A percentile compares a stretch with the other conserved stretches of the same genome.
Conservation (phyloP, 2,888 invertebrate species). For the Embidobia sp. region DNA sequence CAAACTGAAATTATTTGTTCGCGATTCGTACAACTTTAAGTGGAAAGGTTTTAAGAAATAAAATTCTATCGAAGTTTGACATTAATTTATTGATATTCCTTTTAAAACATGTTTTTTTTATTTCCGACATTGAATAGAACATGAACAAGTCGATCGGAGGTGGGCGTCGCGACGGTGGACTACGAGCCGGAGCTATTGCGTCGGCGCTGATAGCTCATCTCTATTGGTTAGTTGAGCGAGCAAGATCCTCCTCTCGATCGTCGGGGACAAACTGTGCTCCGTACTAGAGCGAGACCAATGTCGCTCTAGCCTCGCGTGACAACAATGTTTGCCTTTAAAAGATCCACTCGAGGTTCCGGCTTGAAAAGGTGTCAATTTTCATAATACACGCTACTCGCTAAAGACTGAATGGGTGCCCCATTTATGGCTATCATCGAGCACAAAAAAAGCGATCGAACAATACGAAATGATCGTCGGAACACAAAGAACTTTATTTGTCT, state of each 20-base stretch:
- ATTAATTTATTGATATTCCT: too few relatives aligned
- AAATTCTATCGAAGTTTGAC: too few relatives aligned
- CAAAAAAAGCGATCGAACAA: constrained; percentile 12
- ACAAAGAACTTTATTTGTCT: too few relatives aligned
- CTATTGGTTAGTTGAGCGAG: constrained; percentile 64
- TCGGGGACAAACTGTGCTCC: constrained; percentile 43
- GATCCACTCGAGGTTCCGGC: constrained; percentile 11
- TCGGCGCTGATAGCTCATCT: constrained; percentile 68
- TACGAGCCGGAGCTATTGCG: too few relatives aligned
- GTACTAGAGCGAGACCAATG: constrained; percentile 48
- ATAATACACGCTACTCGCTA: constrained; percentile 9
- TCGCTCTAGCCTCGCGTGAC: constrained; percentile 28
- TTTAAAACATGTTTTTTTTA: too few relatives aligned
- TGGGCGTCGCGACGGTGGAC: too few relatives aligned
- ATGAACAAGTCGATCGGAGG: too few relatives aligned
- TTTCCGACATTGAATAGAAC: too few relatives aligned
- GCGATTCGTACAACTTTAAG: too few relatives aligned
- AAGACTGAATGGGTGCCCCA: too few relatives aligned
- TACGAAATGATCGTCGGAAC: neutral
- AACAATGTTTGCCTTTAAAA: constrained; percentile 1
- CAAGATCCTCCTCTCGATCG: constrained; percentile 67
- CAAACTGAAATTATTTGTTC: too few relatives aligned
- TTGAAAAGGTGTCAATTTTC: constrained; percentile 13
- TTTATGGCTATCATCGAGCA: constrained; percentile 12
- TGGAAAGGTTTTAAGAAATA: too few relatives aligned